Evolutionary conservation across 2,797 vertebrate genomes (phyloP), one percentile per base, ranked within the genome.

Genomic region (Percopsis omiscomaycus): DNA sequence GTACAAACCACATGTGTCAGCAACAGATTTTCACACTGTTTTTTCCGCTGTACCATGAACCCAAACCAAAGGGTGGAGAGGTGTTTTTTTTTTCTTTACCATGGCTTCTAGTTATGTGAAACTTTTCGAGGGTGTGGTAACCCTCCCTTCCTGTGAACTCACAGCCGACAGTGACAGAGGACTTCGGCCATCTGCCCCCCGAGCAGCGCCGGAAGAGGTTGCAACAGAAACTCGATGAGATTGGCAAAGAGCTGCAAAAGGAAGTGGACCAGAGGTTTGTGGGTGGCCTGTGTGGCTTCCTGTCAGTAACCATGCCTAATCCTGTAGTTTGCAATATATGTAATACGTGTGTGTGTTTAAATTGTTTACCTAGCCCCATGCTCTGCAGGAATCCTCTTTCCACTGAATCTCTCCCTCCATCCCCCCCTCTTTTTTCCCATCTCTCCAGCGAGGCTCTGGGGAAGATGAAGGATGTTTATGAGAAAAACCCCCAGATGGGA

Each of bases 391-490:
- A 87, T 69, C 67, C 58, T 3, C 57, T 60, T 78, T 79, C 68
- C 32, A 64, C 70, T 77, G 63, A 83, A 69, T 86, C 73, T 87
- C 66, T 16, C 27, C 37, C 28, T 27, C 15, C n/a, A 30, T 2
- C 10, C 53, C 46, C 46, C 37, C 69, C 49, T 59, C 30, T 37
- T 30, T 30, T 58, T 46, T 49, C 58, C 50, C 50, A 42, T 59
- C 48, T 70, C 46, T 61, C 64, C 75, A 96, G 95, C 50, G 95
- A 96, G 82, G 95, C 94, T 59, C 86, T 96, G 69, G 94, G 91
- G 84, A 96, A 96, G 87, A 96, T 96, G 95, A 96, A 95, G 89
- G 95, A 94, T 71, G 95, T 96, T 56, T 96, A 96, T 74, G 94
- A 95, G 81, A 96, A 95, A 89, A 96, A 95, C 58, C 94, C 95